Evolutionary conservation across 2,888 invertebrate genomes (phyloP), one percentile per base, ranked within the genome.

Genomic region (Lasius fuliginosus): DNA sequence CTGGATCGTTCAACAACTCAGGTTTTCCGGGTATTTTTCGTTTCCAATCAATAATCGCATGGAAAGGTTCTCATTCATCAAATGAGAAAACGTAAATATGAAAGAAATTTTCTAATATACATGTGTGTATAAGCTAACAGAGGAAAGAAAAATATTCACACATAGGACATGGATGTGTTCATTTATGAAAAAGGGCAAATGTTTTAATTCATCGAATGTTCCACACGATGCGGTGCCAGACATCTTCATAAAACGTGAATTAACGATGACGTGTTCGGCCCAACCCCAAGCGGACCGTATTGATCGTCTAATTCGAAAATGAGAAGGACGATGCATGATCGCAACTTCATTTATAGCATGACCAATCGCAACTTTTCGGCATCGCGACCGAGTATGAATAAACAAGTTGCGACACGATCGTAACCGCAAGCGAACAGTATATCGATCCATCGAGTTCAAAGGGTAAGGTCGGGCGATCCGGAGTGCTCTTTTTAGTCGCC

Each of bases 251-350:
- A 83, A 82, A 58, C 62, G 73, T 81, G 73, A 87, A 87, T 87
- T 85, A 88, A 46, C 65, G 81, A 86, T 74, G 89, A 86, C 60
- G 76, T 82, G 74, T 86, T 85, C 79, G 27, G 40, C 53, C 82
- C 83, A 83, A 49, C 73, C 65, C 69, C 85, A 75, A 85, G 69
- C 82, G 74, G 40, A 58, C 64, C 12, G 56, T 85, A 89, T 86
- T 67, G 90, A 89, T 89, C 84, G 30, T 74, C 83, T 82, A 89
- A 89, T 88, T 82, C 71, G 71, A 74, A 76, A 67, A 58, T 75
- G 88, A 82, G 75, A 82, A 83, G 88, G 76, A 84, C 85, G 53
- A 77, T 77, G 60, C 62, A 30, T 27, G 71, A 33, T 11, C 33
- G 33, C 65, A 67, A 49, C 75, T 75, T 71, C 86, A 81, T 81